Evolutionary conservation across 2,113 vertebrate species (phyloP).

Genomic region (Urocynchramus pylzowi): DNA sequence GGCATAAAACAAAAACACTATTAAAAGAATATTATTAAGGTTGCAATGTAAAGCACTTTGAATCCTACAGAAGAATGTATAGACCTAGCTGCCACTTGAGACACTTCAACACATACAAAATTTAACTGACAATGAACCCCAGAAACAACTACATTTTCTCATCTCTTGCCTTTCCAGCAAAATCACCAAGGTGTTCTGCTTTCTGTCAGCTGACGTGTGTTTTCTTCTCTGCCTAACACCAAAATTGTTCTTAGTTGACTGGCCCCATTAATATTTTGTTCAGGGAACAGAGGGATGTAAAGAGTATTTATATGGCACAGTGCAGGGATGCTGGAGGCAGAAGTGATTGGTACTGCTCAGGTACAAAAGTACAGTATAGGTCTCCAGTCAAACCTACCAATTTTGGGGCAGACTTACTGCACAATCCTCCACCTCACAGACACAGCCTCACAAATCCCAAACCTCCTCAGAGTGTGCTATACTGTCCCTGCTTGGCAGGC

Average conservation of each 20-base stretch:
- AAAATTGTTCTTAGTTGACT: background rate
- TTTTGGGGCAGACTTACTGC: background rate
- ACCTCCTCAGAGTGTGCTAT: background rate
- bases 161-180: background rate
- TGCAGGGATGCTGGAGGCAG: background rate
- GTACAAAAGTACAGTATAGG: background rate
- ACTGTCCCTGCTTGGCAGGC: background rate
- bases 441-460: background rate
- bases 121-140: background rate
- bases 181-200: background rate
- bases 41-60: background rate
- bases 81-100: background rate
- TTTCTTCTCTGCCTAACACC: background rate
- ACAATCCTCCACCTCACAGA: background rate
- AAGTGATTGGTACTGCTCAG: background rate
- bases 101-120: background rate
- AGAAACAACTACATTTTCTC: background rate
- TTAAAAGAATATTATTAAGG: background rate
- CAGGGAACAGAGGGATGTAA: background rate
- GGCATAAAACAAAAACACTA: background rate
- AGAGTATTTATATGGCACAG: background rate
- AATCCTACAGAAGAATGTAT: background rate
- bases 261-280: background rate
- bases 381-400: background rate
- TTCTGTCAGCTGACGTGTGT: fast-evolving